Evolutionary conservation across 2,888 invertebrate species (phyloP), one percentile per base, ranked within the genome.

Genomic region (Oasisia sp.): DNA sequence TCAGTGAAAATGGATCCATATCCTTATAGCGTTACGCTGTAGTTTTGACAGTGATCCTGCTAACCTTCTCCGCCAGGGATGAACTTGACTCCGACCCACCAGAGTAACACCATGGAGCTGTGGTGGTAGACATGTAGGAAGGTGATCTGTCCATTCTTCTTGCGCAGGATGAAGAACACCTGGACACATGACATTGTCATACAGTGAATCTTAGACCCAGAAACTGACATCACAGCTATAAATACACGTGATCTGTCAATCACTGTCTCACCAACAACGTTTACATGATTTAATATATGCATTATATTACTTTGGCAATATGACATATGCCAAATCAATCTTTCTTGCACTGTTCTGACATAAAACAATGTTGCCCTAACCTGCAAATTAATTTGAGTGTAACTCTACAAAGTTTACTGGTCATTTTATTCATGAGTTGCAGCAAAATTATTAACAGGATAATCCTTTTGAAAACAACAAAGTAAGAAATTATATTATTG

Each of bases 91-190:
- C 95, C 96, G 56, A 95, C 93, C 95, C 95, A 96, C 96, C 96
- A 96, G 90, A 96, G 93, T 12, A 95, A 89, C 45, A 96, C 95
- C 96, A 96, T 96, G 27, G 96, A 95, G 32, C 95, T 94, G 93
- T 96, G 96, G 93, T 96, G 96, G 93, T 96, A 96, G 12, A 96
- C 95, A 94, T 96, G 96, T 0, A 96, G 95, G 92, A 96, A 95
- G 89, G 95, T 94, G n/a, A 96, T 94, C 94, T 96, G 96, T 89
- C 93, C 94, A 93, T 95, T 95, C 94, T 96, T 96, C 94, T 96
- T 96, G 58, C 96, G 93, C 91, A 96, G 93, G 92, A 96, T 94
- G 93, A 96, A 96, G 93, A 96, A 96, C 12, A 95, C 92, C 95
- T 95, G 93, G 14, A 93, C 91, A 92, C 50, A 92, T 19, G 56